Evolutionary conservation across 2,888 invertebrate species (phyloP), one percentile per base, ranked within the genome.

Genomic region (Drosophila testacea): DNA sequence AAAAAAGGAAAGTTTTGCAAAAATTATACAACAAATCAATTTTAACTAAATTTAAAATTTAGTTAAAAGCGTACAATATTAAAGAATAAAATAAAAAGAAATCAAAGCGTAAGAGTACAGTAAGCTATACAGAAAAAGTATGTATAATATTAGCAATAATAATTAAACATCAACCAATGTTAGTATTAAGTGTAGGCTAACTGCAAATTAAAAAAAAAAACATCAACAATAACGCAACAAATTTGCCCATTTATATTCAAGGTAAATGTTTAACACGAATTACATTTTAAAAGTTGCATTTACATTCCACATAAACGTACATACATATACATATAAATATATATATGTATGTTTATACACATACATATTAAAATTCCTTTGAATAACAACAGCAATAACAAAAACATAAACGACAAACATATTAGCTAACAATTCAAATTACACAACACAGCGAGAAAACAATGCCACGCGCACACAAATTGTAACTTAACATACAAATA

Each of bases 111-210:
- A 83, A 79, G 80, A 44, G 38, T 77, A 77, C 69, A 75, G 44
- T 75, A 77, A 70, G 70, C 51, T 69, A 64, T 62, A 66, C 75
- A 77, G 69, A 66, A 61, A 70, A 72, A 61, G 60, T 79, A 75
- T 89, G 88, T 85, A 88, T 85, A 76, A 83, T 89, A 84, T 63
- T 85, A 83, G 71, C 86, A 80, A 88, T 74, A 83, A 71, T 70
- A 52, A 69, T 59, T 68, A 71, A 67, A 75, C 28, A 63, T 50
- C 56, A 61, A 57, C 47, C 57, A 62, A 70, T 62, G 32, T 70
- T 80, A 71, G 52, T 34, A 41, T 63, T 82, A 83, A 81, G 76
- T 44, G 47, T 86, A 86, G 87, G 68, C 61, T 83, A 86, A 86
- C 79, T 56, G 85, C 88, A 87, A 87, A 68, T 67, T 41, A 68